phyloP scores from a whole-genome alignment of 2,888 invertebrate genomes.

The Pardosa pseudoannulata region DNA sequence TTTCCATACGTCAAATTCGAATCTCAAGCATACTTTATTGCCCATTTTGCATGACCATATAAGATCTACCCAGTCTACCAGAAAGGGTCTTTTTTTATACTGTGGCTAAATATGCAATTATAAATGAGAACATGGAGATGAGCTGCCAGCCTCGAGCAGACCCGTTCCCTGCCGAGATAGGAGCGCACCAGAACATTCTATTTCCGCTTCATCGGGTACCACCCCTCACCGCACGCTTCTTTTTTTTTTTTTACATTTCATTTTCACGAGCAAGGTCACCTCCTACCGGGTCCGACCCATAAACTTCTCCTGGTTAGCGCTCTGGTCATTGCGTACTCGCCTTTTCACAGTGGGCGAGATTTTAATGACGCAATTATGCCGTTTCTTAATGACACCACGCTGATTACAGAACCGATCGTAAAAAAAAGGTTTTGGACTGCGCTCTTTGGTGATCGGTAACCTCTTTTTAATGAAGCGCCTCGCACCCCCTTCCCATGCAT shows the following conservation, averaged over 20 bases:
- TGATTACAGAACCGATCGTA: slow-evolving; percentile 21
- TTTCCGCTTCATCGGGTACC: slow-evolving; percentile 4
- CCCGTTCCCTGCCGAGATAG: not conserved
- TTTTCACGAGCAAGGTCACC: not conserved
- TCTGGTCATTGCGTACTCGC: slow-evolving; percentile 58
- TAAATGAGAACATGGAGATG: too few species aligned
- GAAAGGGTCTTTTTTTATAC: too few species aligned
- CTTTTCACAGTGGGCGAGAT: slow-evolving; percentile 52
- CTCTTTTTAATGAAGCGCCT: slow-evolving; percentile 38
- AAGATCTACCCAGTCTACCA: too few species aligned
- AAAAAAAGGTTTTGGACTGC: slow-evolving; percentile 32
- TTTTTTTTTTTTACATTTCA: too few species aligned
- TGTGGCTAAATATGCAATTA: too few species aligned
- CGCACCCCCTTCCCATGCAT: slow-evolving; percentile 24
- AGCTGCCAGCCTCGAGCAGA: not conserved
- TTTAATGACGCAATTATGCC: slow-evolving; percentile 65
- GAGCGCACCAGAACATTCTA: not conserved
- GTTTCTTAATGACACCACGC: slow-evolving; percentile 37
- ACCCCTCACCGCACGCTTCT: not conserved
- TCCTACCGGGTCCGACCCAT: not conserved
- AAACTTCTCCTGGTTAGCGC: slow-evolving; percentile 16
- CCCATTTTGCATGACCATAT: too few species aligned
- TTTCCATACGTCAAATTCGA: too few species aligned
- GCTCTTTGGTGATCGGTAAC: slow-evolving; percentile 34
- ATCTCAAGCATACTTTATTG: too few species aligned